Conservation (phyloP, 2,797 vertebrate genomes). For the Gallinago nigripennis region DNA sequence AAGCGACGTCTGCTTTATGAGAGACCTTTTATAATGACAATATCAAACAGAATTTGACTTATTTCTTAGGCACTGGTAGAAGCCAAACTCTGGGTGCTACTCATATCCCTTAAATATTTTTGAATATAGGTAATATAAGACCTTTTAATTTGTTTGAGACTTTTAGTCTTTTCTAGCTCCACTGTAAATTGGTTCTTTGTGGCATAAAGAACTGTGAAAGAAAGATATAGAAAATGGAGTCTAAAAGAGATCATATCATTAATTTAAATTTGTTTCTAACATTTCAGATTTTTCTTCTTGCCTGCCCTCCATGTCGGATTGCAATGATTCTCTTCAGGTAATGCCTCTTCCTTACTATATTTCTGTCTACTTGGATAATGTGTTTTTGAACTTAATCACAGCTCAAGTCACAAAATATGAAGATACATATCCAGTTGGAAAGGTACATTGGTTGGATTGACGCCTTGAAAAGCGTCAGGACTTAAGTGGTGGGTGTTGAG, state of each 20-base stretch:
- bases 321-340: conserved; percentile 93
- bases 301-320: conserved; percentile 90
- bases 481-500: neutral
- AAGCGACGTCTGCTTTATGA: neutral
- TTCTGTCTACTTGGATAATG: neutral
- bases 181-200: neutral
- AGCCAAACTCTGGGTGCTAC: neutral
- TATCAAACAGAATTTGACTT: neutral
- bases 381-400: neutral
- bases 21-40: neutral
- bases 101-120: neutral
- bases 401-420: neutral
- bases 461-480: neutral
- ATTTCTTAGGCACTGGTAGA: neutral
- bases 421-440: neutral
- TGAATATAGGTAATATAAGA: neutral
- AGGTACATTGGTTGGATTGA: neutral
- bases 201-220: neutral
- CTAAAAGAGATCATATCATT: neutral
- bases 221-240: neutral
- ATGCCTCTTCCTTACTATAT: neutral
- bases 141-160: neutral
- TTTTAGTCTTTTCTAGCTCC: neutral
- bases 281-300: conserved; percentile 95
- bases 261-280: conserved; percentile 56